Evolutionary conservation across 92 coral and sea anemone species (phyloP), one percentile per base, ranked within the genome.

Genomic region (Phenganax subtilis): DNA sequence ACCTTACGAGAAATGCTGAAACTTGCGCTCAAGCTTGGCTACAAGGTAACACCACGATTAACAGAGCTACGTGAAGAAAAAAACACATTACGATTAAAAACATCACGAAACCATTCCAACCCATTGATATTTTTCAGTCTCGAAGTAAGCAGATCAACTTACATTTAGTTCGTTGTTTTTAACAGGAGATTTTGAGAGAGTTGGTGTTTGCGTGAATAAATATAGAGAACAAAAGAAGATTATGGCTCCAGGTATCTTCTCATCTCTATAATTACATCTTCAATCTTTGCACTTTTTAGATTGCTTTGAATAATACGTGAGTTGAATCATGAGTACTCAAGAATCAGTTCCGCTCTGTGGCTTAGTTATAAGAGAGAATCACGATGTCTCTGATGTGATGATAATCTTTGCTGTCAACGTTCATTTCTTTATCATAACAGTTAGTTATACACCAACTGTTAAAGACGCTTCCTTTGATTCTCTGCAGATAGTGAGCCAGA

Each of bases 231-330:
- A 91, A 71, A 93, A 93, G 77, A 85, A 77, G 74, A 90, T 87
- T 2, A 93, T 93, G 85, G 97, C 97, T 6, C 97, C 97, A 28
- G 97, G 97, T 93, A 65, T 81, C 88, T 20, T 75, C 10, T 16
- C 25, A 14, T 55, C 57, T 37, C 11, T 16, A 12, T 72, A 16
- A 37, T 30, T 69, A 9, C 14, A 11, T 17, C 30, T 27, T 7
- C 10, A 69, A 51, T 69, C 9, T 69, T 69, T 3, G 51, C 44
- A 30, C 51, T 27, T 31, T 9, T 30, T 30, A 1, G 25, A 20
- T 11, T 7, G 17, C 14, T 69, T 51, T 8, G 25, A 15, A 12
- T 61, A 28, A 17, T 15, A 6, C 67, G 67, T 7, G 67, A 6
- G 7, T 61, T 61, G 27, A 6, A 15, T 28, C 67, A 61, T 61